These are phyloP conservation scores for Diceros bicornis DNA, from an alignment of 2,797 vertebrate genomes.

Conservation along the genomic window DNA sequence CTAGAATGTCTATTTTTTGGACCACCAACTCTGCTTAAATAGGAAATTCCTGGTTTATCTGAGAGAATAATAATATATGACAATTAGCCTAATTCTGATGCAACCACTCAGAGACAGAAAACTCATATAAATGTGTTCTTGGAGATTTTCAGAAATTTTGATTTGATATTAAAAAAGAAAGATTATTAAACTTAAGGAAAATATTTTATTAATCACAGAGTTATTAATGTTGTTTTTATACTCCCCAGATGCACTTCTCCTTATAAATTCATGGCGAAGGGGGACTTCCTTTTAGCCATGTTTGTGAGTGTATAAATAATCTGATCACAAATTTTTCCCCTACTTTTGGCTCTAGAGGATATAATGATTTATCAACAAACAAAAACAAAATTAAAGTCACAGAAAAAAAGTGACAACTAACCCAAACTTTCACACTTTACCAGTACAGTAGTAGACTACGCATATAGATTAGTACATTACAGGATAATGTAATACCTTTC, in stretches of 20 bases:
- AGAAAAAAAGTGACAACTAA: slow-evolving; percentile 9
- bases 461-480: neutral
- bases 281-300: neutral
- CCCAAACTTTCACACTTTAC: neutral
- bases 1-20: slow-evolving; percentile 78
- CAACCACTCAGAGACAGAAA: neutral
- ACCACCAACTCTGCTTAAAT: slow-evolving; percentile 64
- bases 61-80: slow-evolving; percentile 37
- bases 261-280: neutral
- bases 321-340: neutral
- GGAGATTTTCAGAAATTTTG: slow-evolving; percentile 30
- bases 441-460: neutral
- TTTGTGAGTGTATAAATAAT: slow-evolving; percentile 18
- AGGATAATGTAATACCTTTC: neutral
- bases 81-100: neutral
- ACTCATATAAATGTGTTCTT: neutral
- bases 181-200: slow-evolving; percentile 38
- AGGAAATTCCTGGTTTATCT: slow-evolving; percentile 73
- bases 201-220: neutral
- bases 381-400: slow-evolving; percentile 25
- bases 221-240: slow-evolving; percentile 2
- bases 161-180: neutral
- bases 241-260: neutral
- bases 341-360: neutral
- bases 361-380: slow-evolving; percentile 22